Conservation (phyloP, 2,888 invertebrate species). For the Ophion obscuratus region DNA sequence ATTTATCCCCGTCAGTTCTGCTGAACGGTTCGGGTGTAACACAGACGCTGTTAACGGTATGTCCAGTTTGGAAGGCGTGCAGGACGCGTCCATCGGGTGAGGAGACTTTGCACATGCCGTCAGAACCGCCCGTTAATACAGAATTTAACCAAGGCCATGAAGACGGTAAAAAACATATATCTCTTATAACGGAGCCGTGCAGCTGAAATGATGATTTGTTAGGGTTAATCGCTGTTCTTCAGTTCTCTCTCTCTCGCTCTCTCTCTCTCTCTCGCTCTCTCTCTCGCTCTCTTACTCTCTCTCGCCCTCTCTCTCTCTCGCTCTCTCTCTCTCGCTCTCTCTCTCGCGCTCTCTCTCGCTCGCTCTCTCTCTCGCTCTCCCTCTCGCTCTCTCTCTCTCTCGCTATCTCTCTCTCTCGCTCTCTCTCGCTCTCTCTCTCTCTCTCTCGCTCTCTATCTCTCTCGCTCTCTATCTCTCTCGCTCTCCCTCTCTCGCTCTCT, state of each 20-base stretch:
- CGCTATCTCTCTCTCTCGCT: not conserved
- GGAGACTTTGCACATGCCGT: too few species aligned
- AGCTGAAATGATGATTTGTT: too few species aligned
- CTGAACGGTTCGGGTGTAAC: constrained; percentile 84
- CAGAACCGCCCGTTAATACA: too few species aligned
- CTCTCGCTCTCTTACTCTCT: not conserved
- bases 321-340: not conserved
- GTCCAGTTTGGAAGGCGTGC: constrained; percentile 74
- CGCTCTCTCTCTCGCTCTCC: not conserved
- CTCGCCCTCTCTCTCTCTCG: not conserved
- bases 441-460: not conserved
- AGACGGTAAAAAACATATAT: too few species aligned
- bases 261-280: not conserved
- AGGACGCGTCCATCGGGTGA: too few species aligned
- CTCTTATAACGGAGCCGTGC: too few species aligned
- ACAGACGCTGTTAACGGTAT: constrained; percentile 83
- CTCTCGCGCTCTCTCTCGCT: not conserved
- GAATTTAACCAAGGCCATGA: too few species aligned
- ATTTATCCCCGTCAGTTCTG: constrained; percentile 81
- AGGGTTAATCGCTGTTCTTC: too few species aligned
- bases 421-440: not conserved
- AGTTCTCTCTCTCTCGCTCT: not conserved
- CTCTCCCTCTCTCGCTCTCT: constrained; percentile 17
- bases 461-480: constrained; percentile 2
- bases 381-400: not conserved